phyloP scores from a whole-genome alignment of 2,113 vertebrate genomes.

The Empidonax traillii region DNA sequence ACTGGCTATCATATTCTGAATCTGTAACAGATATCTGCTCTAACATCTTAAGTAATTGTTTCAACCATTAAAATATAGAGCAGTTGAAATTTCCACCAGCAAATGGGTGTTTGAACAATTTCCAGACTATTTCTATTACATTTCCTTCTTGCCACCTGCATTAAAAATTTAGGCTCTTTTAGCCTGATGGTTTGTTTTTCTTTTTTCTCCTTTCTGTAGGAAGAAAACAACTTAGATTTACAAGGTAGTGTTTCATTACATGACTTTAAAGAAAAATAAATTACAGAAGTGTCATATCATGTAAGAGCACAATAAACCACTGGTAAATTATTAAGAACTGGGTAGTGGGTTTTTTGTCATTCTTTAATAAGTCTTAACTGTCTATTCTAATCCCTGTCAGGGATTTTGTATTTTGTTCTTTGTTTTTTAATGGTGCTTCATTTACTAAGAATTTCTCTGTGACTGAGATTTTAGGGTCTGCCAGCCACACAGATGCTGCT shows the following conservation, averaged over 20 bases:
- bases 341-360: not conserved
- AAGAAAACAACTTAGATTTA: constrained; percentile 3
- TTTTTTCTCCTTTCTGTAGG: not conserved
- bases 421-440: not conserved
- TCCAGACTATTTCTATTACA: not conserved
- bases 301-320: not conserved
- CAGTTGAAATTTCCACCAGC: not conserved
- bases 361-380: not conserved
- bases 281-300: not conserved
- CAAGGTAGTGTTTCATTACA: not conserved
- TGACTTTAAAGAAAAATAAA: constrained; percentile 33
- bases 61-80: not conserved
- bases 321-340: constrained; percentile 13
- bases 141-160: not conserved
- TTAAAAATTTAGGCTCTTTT: not conserved
- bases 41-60: not conserved
- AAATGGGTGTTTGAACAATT: not conserved
- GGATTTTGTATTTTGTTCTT: not conserved
- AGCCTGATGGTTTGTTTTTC: accelerated
- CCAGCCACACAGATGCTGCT: not conserved
- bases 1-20: not conserved
- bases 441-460: not conserved
- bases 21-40: not conserved
- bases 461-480: not conserved
- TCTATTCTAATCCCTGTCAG: not conserved